Percentiles rank a stretch among this genome's conserved stretches.
Conservation (phyloP, 2,797 vertebrate genomes). For the Allobates femoralis region DNA sequence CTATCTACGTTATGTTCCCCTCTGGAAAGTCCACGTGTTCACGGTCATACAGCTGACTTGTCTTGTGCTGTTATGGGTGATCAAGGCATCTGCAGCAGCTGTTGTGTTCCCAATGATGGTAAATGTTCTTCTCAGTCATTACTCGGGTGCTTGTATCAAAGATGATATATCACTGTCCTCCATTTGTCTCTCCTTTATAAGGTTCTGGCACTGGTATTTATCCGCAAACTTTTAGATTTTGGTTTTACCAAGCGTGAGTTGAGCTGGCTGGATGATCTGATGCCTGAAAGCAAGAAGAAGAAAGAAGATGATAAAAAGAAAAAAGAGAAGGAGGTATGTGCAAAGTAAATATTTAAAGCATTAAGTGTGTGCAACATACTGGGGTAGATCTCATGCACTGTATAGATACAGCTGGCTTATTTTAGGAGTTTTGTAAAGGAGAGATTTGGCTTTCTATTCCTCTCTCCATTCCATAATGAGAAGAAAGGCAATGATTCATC, state of each 20-base stretch:
- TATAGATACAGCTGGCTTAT: neutral
- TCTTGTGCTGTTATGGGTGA: constrained; percentile 90
- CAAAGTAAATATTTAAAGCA: neutral
- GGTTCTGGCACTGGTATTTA: constrained; percentile 93
- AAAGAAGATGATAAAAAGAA: constrained; percentile 96
- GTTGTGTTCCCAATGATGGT: constrained; percentile 99
- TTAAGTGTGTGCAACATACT: no score
- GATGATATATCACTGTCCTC: neutral
- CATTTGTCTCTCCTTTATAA: constrained; percentile 64
- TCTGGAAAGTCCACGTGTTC: constrained; percentile 96
- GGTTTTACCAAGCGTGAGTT: constrained; percentile 93
- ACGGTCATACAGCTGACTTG: constrained; percentile 93
- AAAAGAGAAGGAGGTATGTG: constrained; percentile 80
- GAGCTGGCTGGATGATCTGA: constrained; percentile 95
- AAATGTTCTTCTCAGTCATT: constrained; percentile 59
- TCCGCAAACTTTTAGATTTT: constrained; percentile 92
- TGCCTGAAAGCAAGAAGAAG: constrained; percentile 98
- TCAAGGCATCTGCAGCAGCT: constrained; percentile 90
- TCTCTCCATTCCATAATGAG: constrained; percentile 65
- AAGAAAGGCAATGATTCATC: constrained; percentile 66
- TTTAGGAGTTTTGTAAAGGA: constrained; percentile 42
- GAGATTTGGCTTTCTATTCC: constrained; percentile 56
- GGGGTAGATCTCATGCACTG: neutral
- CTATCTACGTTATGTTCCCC: constrained; percentile 92
- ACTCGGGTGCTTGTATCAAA: neutral